Evolutionary conservation across 2,113 vertebrate species (phyloP), one percentile per base, ranked within the genome.

Genomic region (Sander vitreus): DNA sequence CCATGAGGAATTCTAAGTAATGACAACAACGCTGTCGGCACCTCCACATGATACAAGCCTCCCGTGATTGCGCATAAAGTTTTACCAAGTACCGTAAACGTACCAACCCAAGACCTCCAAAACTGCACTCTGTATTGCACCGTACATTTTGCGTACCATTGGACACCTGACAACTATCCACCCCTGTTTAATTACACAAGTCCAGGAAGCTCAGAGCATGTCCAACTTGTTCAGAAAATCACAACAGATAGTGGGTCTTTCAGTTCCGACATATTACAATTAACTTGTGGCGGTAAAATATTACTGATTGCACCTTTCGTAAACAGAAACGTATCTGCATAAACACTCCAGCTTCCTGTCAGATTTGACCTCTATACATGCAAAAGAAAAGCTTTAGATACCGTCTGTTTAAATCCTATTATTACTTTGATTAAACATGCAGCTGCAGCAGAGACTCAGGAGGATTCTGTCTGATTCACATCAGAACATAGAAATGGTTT

Each of bases 251-350:
- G 39, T 9, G 9, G 9, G 10, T 11, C 19, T 19, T n/a, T 55
- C 53, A 23, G 53, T 12, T 8, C 21, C 9, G 53, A 21, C 53
- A 11, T 33, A 13, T 21, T 48, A 14, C 11, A 11, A 16, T n/a
- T 18, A 12, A 19, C 13, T 14, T 54, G 27, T 33, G 21, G 14
- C 7, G 4, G 1, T 11, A 43, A 39, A 67, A 21, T 21, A 16
- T 27, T 33, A 55, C 76, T 18, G 70, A 78, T 8, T 73, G 75
- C 71, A 65, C 82, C 71, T 84, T 79, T 69, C 64, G 39, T 16
- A 39, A 67, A 50, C 53, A 33, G 36, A 5, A 69, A 16, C 8
- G n/a, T 45, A 45, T 48, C 64, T 27, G 3, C n/a, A 60, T 60
- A 18, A 63, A 19, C 58, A 59, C 27, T 3, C 19, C 8, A 3